A percentile compares a stretch with the other conserved stretches of the same genome.
These are phyloP conservation scores for Folsomia manolachei DNA, from an alignment of 2,888 invertebrate genomes.

Conservation along the genomic window DNA sequence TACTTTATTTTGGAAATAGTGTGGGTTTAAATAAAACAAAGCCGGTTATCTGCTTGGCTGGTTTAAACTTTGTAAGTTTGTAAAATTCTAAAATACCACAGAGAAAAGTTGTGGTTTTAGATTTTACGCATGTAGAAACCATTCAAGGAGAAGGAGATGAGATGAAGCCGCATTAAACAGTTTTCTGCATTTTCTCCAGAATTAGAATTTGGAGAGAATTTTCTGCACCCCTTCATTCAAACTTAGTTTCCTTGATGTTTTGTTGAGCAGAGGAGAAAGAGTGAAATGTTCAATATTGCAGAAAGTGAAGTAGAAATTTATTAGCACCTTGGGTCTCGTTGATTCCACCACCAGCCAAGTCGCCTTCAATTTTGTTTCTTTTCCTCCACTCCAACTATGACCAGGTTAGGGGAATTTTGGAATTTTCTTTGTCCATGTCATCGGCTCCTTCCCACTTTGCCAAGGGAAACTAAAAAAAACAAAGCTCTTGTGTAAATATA, in stretches of 20 bases:
- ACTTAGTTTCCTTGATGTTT: too few species aligned
- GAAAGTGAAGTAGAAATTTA: background rate
- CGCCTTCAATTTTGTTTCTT: background rate
- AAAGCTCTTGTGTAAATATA: too few species aligned
- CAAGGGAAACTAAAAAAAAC: too few species aligned
- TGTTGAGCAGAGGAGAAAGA: background rate
- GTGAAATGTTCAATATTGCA: background rate
- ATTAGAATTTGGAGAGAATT: too few species aligned
- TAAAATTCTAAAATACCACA: too few species aligned
- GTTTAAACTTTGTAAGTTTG: too few species aligned
- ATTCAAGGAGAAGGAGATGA: background rate
- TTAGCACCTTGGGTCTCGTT: background rate
- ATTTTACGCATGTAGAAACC: too few species aligned
- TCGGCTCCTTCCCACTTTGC: background rate
- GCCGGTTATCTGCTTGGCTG: too few species aligned
- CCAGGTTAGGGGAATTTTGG: background rate
- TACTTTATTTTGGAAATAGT: too few species aligned
- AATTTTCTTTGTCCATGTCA: background rate
- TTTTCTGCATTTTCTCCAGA: background rate
- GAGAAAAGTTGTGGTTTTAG: too few species aligned
- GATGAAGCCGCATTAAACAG: background rate
- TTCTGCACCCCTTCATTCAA: too few species aligned
- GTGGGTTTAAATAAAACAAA: too few species aligned
- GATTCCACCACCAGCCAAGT: slow-evolving; percentile 4
- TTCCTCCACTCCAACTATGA: background rate